These are phyloP conservation scores for Rhabdomys dilectus DNA, from an alignment of 2,113 vertebrate genomes.

Conservation along the genomic window DNA sequence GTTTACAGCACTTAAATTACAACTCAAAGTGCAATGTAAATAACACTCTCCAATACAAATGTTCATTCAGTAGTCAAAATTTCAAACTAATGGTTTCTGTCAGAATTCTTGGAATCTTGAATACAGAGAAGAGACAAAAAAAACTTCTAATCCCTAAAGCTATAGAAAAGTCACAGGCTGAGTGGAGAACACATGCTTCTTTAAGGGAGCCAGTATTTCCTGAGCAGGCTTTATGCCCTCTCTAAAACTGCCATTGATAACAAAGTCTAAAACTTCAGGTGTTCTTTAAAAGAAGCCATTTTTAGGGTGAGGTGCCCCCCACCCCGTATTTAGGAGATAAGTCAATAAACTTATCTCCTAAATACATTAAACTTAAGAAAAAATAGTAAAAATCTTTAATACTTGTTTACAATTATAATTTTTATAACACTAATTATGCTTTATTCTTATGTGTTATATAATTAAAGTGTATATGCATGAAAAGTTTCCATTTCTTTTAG, in stretches of 20 bases:
- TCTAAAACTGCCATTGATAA: not conserved
- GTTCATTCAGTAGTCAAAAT: slow-evolving; percentile 30
- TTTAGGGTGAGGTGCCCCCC: not conserved
- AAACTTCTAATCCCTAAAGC: slow-evolving; percentile 39
- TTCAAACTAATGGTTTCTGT: slow-evolving; percentile 9
- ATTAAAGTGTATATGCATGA: not conserved
- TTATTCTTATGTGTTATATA: slow-evolving; percentile 15
- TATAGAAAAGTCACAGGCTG: slow-evolving; percentile 13
- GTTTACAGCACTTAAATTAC: not conserved
- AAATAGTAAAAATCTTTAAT: slow-evolving; percentile 5
- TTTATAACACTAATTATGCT: slow-evolving; percentile 34
- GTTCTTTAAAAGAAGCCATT: slow-evolving; percentile 23
- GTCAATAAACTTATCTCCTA: slow-evolving; percentile 18
- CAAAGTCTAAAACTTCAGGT: slow-evolving; percentile 4
- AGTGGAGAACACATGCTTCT: slow-evolving; percentile 14
- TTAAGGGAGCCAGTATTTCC: slow-evolving; percentile 19
- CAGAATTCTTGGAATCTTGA: slow-evolving; percentile 33
- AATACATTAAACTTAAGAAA: not conserved
- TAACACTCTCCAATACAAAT: not conserved
- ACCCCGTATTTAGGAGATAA: not conserved
- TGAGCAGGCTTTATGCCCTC: not conserved
- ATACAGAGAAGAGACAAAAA: not conserved
- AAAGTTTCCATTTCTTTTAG: slow-evolving; percentile 44
- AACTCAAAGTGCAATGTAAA: not conserved
- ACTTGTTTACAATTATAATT: slow-evolving; percentile 47